Conservation (phyloP, 2,797 vertebrate species). For the Harpagifer antarcticus region DNA sequence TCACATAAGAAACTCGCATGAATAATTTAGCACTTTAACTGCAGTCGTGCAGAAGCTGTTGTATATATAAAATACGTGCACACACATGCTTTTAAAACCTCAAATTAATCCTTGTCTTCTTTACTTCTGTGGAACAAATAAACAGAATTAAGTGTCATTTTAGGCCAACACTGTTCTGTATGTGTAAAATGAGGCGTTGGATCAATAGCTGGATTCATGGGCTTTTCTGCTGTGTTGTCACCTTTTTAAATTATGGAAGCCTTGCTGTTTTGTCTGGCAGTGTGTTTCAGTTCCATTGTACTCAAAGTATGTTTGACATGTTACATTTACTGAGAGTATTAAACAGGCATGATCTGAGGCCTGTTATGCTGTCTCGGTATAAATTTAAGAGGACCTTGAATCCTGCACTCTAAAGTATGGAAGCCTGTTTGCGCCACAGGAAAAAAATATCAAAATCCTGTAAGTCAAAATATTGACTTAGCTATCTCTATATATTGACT, state of each 20-base stretch:
- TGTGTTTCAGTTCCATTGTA: not conserved
- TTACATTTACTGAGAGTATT: not conserved
- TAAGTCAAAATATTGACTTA: too few relatives aligned
- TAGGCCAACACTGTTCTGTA: constrained; percentile 32
- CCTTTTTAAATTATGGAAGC: constrained; percentile 24
- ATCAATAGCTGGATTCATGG: constrained; percentile 55
- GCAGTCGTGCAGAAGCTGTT: not conserved
- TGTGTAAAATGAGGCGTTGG: constrained; percentile 57
- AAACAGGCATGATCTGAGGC: constrained; percentile 11
- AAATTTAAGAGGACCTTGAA: constrained; percentile 4
- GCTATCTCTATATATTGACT: too few relatives aligned
- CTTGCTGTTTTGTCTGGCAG: not conserved
- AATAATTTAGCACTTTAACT: not conserved
- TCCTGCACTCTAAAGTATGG: not conserved
- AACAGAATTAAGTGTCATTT: constrained; percentile 39
- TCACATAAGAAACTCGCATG: not conserved
- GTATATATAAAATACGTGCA: not conserved
- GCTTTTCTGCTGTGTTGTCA: constrained; percentile 37
- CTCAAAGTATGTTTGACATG: not conserved
- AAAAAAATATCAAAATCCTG: too few relatives aligned
- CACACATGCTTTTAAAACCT: not conserved
- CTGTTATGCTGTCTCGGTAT: not conserved
- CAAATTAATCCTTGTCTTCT: not conserved
- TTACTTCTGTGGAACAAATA: constrained; percentile 1
- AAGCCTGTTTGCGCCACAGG: too few relatives aligned